Evolutionary conservation across 1,140 invertebrate genomes (phyloP).

Genomic region (Pectinophora gossypiella): DNA sequence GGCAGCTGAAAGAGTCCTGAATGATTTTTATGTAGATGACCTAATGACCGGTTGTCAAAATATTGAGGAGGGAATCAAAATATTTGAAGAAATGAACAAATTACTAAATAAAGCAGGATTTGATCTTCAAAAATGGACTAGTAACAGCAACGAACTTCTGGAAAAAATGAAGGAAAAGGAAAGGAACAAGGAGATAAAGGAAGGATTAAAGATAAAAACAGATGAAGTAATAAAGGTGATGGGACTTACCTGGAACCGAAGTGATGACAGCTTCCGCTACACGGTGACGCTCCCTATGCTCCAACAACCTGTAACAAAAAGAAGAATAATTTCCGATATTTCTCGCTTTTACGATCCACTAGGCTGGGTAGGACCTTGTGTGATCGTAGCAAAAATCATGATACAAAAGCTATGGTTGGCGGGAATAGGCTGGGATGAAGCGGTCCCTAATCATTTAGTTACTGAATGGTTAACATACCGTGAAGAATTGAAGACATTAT

Average conservation of each 20-base stretch:
- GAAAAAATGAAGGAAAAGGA: neutral
- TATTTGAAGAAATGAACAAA: slow-evolving; percentile 8
- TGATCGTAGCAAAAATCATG: slow-evolving; percentile 37
- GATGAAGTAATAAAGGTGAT: neutral
- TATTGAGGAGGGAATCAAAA: slow-evolving; percentile 12
- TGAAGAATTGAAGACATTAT: slow-evolving; percentile 6
- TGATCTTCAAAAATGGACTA: slow-evolving; percentile 9
- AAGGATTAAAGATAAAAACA: neutral
- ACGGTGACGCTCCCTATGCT: neutral
- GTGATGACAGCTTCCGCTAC: slow-evolving; percentile 6
- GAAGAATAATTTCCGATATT: slow-evolving; percentile 24
- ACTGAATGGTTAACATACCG: slow-evolving; percentile 9
- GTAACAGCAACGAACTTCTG: slow-evolving; percentile 2
- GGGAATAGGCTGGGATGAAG: no score
- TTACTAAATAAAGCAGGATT: slow-evolving; percentile 9
- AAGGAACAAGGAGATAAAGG: neutral
- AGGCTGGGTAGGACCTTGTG: slow-evolving; percentile 33
- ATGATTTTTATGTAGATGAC: slow-evolving; percentile 45
- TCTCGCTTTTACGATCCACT: slow-evolving; percentile 38
- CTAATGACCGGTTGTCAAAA: slow-evolving; percentile 24
- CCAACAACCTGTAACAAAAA: slow-evolving; percentile 17
- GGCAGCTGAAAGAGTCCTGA: slow-evolving; percentile 10
- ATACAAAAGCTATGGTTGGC: slow-evolving; percentile 40
- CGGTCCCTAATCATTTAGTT: slow-evolving; percentile 8
- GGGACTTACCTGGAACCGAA: slow-evolving; percentile 5